phyloP scores from a whole-genome alignment of 2,113 vertebrate species.

The Stegostoma tigrinum region DNA sequence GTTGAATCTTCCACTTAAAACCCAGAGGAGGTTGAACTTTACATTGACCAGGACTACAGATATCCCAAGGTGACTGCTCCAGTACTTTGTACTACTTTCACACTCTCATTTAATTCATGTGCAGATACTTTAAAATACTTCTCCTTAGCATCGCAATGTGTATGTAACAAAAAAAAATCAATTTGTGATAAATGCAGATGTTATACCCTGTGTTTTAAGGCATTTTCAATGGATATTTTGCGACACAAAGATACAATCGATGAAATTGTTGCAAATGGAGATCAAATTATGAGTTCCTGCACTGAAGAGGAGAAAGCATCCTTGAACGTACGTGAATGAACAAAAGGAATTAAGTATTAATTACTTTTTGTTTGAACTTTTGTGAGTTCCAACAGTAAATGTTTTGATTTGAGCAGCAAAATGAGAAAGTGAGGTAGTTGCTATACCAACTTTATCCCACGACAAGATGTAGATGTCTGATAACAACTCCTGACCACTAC shows the following conservation, averaged over 20 bases:
- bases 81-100: no score
- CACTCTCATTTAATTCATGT: no score
- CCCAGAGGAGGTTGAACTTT: background rate
- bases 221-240: conserved; percentile 93
- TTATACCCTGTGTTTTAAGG: conserved; percentile 59
- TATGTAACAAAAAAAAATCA: conserved; percentile 2
- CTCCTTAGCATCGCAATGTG: background rate
- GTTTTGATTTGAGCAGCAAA: background rate
- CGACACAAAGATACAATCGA: conserved; percentile 90
- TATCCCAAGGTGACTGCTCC: no score
- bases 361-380: background rate
- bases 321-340: conserved; percentile 62
- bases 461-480: background rate
- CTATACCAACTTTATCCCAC: background rate
- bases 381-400: background rate
- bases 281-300: conserved; percentile 72
- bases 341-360: background rate
- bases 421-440: background rate
- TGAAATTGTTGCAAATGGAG: conserved; percentile 77
- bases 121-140: background rate
- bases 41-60: background rate
- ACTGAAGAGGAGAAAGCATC: conserved; percentile 74
- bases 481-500: background rate
- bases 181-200: conserved; percentile 24
- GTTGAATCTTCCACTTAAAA: background rate